Evolutionary conservation across 64 coral and sea anemone species (phyloP), one percentile per base, ranked within the genome.

Genomic region (Actinia equina): DNA sequence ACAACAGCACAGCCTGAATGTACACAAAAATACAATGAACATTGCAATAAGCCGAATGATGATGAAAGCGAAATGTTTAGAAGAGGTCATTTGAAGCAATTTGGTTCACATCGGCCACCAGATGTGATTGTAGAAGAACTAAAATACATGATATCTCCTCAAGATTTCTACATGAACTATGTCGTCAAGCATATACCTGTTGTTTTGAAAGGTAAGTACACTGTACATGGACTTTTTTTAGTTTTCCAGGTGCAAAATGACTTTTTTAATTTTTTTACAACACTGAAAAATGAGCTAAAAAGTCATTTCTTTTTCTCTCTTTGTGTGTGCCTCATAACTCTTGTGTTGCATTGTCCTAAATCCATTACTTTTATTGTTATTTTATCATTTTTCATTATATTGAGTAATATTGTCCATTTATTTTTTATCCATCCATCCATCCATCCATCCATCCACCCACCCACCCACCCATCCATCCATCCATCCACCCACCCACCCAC

Each of bases 161-260:
- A 99, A 55, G 97, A 99, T 83, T 99, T 99, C 74, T 99, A 95
- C 25, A 95, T 99, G 97, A 93, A 99, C 61, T 99, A 93, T 95
- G 97, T 99, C n/a, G 58, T 92, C 17, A 92, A 95, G 80, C 97
- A 99, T 80, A 99, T 93, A 86, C 97, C 97, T 86, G 97, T 99
- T 14, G 86, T 99, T 16, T 88, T 99, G 19, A 99, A 99, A 93
- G 93, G 97, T 99, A 88, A 37, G 30, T 37, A 37, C 30, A 37
- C 30, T 37, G 30, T 37, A 37, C 30, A 37, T 37, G 30, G 30
- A 37, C 30, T 37, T 37, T 37, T 37, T 37, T 37, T 37, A 37
- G 30, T 37, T 37, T 37, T 37, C 30, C 30, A 37, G 30, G 30
- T 37, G 30, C 30, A 37, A 37, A 37, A 37, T 37, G 30, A 37